phyloP scores from a whole-genome alignment of 1,140 invertebrate genomes.

The Drosophila ercepeae region DNA sequence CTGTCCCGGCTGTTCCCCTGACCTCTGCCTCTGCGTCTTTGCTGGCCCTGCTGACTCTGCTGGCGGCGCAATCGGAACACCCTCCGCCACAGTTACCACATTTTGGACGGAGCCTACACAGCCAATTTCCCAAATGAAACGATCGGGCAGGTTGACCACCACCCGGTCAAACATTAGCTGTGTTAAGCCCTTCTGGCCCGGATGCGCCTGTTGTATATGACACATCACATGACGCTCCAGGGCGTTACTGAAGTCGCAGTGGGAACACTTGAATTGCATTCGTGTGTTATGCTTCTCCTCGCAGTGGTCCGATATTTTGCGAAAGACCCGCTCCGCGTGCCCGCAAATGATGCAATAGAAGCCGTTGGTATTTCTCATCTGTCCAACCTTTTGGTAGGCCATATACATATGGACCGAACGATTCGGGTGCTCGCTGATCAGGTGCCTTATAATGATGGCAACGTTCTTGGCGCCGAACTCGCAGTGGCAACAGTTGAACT shows the following conservation, averaged over 20 bases:
- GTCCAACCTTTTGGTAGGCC: too few relatives aligned
- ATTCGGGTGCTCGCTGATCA: slow-evolving; percentile 5
- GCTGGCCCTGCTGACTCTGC: too few relatives aligned
- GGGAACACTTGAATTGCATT: slow-evolving; percentile 33
- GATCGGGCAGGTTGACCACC: slow-evolving; percentile 30
- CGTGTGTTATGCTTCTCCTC: slow-evolving; percentile 4
- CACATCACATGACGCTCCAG: slow-evolving; percentile 5
- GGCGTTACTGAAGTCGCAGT: slow-evolving; percentile 12
- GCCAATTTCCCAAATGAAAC: slow-evolving; percentile 20
- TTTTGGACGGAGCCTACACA: too few relatives aligned
- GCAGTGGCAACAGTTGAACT: slow-evolving; percentile 43
- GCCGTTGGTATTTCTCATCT: too few relatives aligned
- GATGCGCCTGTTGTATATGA: slow-evolving; percentile 34
- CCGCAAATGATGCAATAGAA: slow-evolving; percentile 48
- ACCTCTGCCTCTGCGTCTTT: too few relatives aligned
- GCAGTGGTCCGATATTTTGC: slow-evolving; percentile 34
- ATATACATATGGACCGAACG: slow-evolving; percentile 17
- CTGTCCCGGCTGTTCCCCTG: too few relatives aligned
- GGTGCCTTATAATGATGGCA: slow-evolving; percentile 18
- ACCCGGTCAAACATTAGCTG: slow-evolving; percentile 41
- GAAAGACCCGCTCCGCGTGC: background rate
- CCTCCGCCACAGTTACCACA: too few relatives aligned
- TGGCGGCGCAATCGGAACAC: too few relatives aligned
- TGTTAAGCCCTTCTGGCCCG: background rate
- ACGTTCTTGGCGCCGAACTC: background rate